Conservation (phyloP, 2,113 vertebrate genomes). For the Numida meleagris region DNA sequence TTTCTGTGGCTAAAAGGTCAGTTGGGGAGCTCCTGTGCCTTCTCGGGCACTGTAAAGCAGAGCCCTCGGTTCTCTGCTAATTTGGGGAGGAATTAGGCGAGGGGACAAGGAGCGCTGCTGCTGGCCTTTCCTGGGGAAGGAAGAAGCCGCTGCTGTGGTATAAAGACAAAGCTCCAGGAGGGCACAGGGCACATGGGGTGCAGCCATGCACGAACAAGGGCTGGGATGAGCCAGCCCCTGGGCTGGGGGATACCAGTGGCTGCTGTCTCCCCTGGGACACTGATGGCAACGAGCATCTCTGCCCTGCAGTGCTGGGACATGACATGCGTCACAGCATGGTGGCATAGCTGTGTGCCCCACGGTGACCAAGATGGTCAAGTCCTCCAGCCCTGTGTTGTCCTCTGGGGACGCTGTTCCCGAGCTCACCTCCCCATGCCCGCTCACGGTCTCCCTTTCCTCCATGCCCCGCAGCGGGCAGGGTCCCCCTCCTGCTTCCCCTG, state of each 20-base stretch:
- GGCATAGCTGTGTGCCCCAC: neutral
- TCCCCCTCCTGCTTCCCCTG: slow-evolving; percentile 46
- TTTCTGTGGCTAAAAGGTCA: rapidly evolving
- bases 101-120: neutral
- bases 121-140: no score
- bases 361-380: neutral
- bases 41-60: neutral
- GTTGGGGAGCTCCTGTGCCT: rapidly evolving
- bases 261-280: neutral
- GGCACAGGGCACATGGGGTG: neutral
- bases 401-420: neutral
- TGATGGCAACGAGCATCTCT: neutral
- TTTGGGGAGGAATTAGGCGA: neutral
- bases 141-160: neutral
- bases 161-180: neutral
- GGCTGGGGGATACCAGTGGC: neutral
- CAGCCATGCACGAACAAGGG: neutral
- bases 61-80: neutral
- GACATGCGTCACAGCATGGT: neutral
- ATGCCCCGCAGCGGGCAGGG: neutral
- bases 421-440: rapidly evolving
- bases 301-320: neutral
- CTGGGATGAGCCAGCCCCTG: neutral
- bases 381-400: neutral
- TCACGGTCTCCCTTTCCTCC: neutral